A percentile compares a stretch with the other conserved stretches of the same genome.
Conservation (phyloP, 2,888 invertebrate genomes). For the Sesamia inferens region DNA sequence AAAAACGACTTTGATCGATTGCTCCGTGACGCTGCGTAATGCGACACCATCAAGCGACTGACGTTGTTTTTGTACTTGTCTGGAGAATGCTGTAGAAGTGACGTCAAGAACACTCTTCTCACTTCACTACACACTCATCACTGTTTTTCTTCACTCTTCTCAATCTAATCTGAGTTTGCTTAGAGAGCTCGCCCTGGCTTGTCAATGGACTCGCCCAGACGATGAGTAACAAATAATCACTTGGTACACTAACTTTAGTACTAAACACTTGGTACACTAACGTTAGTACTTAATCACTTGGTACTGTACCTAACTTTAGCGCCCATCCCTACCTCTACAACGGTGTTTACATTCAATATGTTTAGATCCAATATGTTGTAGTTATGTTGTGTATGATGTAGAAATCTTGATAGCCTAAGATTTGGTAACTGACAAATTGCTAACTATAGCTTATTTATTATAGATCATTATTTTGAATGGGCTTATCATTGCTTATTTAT, state of each 20-base stretch:
- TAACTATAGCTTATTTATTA: neutral
- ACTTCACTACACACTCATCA: no score
- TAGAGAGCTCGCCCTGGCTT: constrained; percentile 3
- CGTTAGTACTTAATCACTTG: no score
- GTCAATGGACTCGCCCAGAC: constrained; percentile 24
- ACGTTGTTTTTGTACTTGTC: constrained; percentile 17
- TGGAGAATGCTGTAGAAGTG: constrained; percentile 2
- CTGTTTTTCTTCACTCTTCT: no score
- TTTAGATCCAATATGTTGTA: neutral
- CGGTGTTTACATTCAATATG: no score
- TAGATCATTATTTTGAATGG: constrained; percentile 8
- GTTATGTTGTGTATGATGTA: neutral
- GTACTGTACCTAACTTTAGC: constrained; percentile 14
- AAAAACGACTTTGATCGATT: no score
- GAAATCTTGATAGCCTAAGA: neutral
- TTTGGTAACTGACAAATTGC: neutral
- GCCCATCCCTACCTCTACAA: neutral
- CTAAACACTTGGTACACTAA: no score
- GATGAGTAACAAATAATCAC: constrained; percentile 31
- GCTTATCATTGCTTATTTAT: neutral
- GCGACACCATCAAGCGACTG: constrained; percentile 13
- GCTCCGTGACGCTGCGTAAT: constrained; percentile 41
- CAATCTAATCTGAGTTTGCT: no score
- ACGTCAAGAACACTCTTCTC: neutral
- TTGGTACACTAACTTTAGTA: no score